Evolutionary conservation across 2,113 vertebrate species (phyloP), one percentile per base, ranked within the genome.

Genomic region (Sceloporus undulatus): DNA sequence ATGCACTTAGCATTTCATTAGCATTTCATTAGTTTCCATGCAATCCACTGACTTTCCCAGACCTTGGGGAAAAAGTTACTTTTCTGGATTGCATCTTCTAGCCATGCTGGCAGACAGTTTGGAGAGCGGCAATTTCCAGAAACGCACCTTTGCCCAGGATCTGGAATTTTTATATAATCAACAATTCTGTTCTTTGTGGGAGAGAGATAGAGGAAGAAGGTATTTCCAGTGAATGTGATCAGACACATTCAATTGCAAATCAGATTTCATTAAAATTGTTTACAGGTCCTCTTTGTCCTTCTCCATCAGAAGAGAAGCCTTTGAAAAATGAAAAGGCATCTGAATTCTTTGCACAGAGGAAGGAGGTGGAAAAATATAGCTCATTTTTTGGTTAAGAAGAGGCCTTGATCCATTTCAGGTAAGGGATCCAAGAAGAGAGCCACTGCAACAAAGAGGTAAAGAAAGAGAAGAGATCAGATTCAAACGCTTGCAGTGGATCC

Each of bases 251-350:
- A 48, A 65, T 74, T 73, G 66, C 82, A 73, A 79, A 79, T 84
- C 27, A 70, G 84, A 56, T 85, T 89, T 89, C 70, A 85, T 89
- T 76, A 75, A 42, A 52, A 76, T 65, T 75, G 70, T 75, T 81
- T 80, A 38, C n/a, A 27, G 27, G 40, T 52, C 23, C 70, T 29
- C 29, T 82, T 52, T 40, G 16, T 80, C 29, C 27, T 85, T 74
- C 40, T 80, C 19, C 21, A 27, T 56, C 29, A 19, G 59, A 21
- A 34, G 68, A 54, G 23, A 48, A 54, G 52, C 21, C 52, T 68
- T 9, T 68, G 73, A 42, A 42, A 59, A 66, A 25, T 14, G 7
- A 13, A 52, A 48, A 62, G n/a, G n/a, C 21, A 18, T 59, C 82
- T 42, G 3, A 34, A 85, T 82, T 54, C 79, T 23, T 65, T 19